Evolutionary conservation across 2,113 vertebrate species (phyloP).

Genomic region (Sciurus niger): DNA sequence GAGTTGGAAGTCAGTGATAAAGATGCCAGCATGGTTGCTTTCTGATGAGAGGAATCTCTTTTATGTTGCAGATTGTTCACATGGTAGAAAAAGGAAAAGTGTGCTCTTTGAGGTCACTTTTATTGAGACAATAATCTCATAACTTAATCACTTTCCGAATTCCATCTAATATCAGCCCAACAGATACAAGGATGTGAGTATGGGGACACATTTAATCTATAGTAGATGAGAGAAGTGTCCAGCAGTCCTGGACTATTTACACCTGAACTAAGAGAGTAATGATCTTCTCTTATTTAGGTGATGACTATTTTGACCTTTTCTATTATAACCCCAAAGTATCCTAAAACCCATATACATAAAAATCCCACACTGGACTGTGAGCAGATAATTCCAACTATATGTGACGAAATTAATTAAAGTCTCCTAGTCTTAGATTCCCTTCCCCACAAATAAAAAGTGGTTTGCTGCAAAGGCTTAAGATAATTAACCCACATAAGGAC

Average conservation of each 20-base stretch:
- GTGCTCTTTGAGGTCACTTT: neutral
- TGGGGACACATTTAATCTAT: neutral
- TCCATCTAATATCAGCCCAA: neutral
- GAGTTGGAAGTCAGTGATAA: neutral
- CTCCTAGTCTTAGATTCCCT: neutral
- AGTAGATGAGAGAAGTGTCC: neutral
- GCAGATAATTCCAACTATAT: neutral
- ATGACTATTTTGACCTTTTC: neutral
- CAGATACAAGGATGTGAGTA: neutral
- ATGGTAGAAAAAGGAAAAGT: too few relatives aligned
- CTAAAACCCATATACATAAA: neutral
- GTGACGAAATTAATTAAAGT: constrained; percentile 32
- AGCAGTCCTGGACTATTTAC: neutral
- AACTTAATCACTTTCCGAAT: neutral
- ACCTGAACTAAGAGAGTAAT: neutral
- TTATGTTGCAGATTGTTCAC: neutral
- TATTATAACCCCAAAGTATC: neutral
- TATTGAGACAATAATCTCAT: neutral
- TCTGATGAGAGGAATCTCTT: neutral
- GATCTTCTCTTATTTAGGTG: neutral
- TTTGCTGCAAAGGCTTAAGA: constrained; percentile 16
- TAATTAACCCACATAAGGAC: neutral
- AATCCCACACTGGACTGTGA: neutral
- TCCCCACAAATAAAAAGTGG: neutral
- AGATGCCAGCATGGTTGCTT: neutral